phyloP scores from a whole-genome alignment of 2,113 vertebrate genomes.

The Vidua chalybeata region DNA sequence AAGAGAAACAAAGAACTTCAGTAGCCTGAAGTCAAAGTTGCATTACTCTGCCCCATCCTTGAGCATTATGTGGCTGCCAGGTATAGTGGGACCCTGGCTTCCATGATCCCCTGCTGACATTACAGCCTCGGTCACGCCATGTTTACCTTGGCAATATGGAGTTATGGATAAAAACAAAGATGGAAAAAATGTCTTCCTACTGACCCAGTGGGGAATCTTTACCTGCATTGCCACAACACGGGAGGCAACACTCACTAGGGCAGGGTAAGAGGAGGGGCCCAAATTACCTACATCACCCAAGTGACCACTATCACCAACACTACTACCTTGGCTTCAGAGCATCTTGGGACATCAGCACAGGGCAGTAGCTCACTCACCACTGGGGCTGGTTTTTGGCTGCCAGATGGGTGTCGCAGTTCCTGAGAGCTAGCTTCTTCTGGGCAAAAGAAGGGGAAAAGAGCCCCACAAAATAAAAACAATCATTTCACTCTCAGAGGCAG shows the following conservation, averaged over 20 bases:
- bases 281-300: background rate
- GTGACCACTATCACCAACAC: background rate
- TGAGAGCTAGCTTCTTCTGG: slow-evolving; percentile 74
- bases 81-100: background rate
- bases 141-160: background rate
- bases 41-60: background rate
- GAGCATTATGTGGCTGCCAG: background rate
- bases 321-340: slow-evolving; percentile 45
- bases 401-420: slow-evolving; percentile 67
- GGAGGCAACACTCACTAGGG: background rate
- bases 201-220: background rate
- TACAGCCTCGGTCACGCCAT: background rate
- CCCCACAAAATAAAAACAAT: background rate
- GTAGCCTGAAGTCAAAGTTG: background rate
- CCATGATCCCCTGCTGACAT: background rate
- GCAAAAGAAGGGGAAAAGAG: slow-evolving; percentile 18
- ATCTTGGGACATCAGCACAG: background rate
- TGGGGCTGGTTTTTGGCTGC: slow-evolving; percentile 67
- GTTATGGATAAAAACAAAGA: background rate
- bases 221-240: background rate
- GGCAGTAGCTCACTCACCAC: slow-evolving; percentile 68
- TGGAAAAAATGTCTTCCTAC: background rate
- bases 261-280: background rate
- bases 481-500: background rate
- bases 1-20: background rate